A percentile compares a stretch with the other conserved stretches of the same genome.
These are phyloP conservation scores for Anagrus nilaparvatae DNA, from an alignment of 1,140 invertebrate genomes.

Conservation along the genomic window DNA sequence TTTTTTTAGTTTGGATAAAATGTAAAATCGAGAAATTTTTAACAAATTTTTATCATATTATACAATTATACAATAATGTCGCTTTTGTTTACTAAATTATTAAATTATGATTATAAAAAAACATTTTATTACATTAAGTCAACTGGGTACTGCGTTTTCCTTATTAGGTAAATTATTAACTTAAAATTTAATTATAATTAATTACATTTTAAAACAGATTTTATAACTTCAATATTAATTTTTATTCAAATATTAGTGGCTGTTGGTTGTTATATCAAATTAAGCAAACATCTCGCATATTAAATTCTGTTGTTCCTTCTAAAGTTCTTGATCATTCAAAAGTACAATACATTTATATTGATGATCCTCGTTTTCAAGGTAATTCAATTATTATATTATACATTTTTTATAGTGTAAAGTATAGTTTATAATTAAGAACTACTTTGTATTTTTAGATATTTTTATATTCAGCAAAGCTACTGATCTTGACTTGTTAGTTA, in stretches of 20 bases:
- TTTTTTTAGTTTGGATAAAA: too few relatives aligned
- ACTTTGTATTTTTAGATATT: slow-evolving; percentile 25
- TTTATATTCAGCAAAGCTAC: slow-evolving; percentile 24
- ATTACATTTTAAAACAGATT: slow-evolving; percentile 6
- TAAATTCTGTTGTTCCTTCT: slow-evolving; percentile 27
- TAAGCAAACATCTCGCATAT: slow-evolving; percentile 26
- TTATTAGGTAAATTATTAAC: slow-evolving; percentile 26
- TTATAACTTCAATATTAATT: not conserved
- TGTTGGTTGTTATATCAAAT: slow-evolving; percentile 36
- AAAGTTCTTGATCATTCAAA: slow-evolving; percentile 31
- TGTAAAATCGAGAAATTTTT: too few relatives aligned
- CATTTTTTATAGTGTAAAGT: slow-evolving; percentile 1
- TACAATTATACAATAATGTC: too few relatives aligned
- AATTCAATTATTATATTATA: slow-evolving; percentile 4
- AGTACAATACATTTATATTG: slow-evolving; percentile 39
- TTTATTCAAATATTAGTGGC: slow-evolving; percentile 20
- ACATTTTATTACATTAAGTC: slow-evolving; percentile 30
- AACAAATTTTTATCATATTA: too few relatives aligned
- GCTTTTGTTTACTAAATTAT: slow-evolving; percentile 16
- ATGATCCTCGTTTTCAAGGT: slow-evolving; percentile 38
- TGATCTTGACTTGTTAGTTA: slow-evolving; percentile 22
- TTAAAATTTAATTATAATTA: slow-evolving; percentile 6
- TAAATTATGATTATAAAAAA: slow-evolving; percentile 15
- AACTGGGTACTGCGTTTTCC: slow-evolving; percentile 25
- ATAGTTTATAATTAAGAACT: slow-evolving; percentile 5